Conservation (phyloP, 2,888 invertebrate species). For the Pristionchus mayeri region DNA sequence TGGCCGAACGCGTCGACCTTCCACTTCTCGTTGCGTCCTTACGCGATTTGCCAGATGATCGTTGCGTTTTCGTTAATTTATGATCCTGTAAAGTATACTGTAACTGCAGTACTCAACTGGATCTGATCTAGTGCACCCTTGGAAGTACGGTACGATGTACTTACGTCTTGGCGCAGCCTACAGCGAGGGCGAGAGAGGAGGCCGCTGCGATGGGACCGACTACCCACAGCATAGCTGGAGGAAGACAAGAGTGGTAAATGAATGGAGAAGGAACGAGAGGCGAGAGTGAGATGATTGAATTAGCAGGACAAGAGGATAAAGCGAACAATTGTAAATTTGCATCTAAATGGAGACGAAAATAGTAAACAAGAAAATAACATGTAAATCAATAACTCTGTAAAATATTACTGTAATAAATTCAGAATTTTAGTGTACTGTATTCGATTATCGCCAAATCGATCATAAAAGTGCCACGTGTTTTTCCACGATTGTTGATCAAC, state of each 20-base stretch:
- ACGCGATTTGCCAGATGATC: constrained; percentile 1
- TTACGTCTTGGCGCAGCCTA: constrained; percentile 37
- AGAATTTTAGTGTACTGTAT: no score
- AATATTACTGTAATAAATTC: no score
- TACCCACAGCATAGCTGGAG: constrained; percentile 30
- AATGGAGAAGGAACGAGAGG: not conserved
- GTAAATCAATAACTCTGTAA: no score
- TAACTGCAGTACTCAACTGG: not conserved
- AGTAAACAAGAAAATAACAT: no score
- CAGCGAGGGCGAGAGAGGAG: not conserved
- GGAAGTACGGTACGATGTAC: not conserved
- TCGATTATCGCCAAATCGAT: no score
- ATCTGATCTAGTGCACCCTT: no score
- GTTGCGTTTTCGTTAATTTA: constrained; percentile 16
- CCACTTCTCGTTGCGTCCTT: constrained; percentile 8
- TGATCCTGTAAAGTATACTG: not conserved
- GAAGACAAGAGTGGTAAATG: constrained; percentile 14
- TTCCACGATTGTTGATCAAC: no score
- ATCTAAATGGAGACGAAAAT: no score
- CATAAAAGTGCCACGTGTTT: no score
- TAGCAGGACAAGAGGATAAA: not conserved
- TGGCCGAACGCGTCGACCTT: constrained; percentile 9
- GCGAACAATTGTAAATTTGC: no score
- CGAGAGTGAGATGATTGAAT: not conserved
- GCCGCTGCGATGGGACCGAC: not conserved